Percentiles rank a stretch among this genome's conserved stretches.
Evolutionary conservation across 2,113 vertebrate genomes (phyloP).

Genomic region (Eidolon helvum): DNA sequence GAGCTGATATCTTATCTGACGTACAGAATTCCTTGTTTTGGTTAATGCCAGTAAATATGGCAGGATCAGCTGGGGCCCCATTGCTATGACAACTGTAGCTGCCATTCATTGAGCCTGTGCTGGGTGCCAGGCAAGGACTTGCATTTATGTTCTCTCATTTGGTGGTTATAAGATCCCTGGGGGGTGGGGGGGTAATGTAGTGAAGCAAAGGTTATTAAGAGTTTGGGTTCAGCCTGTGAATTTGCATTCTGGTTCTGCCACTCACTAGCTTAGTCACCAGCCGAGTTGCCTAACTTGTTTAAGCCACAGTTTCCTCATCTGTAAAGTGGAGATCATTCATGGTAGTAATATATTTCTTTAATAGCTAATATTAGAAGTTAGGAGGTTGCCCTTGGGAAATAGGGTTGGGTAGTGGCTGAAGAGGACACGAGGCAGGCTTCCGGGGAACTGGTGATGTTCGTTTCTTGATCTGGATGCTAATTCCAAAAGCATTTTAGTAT

Average conservation of each 20-base stretch:
- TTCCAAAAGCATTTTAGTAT: background rate
- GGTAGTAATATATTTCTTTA: background rate
- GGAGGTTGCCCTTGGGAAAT: background rate
- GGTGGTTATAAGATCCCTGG: background rate
- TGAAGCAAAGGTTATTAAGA: background rate
- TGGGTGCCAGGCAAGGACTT: background rate
- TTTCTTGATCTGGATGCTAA: background rate
- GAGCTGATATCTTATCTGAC: background rate
- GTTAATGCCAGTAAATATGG: background rate
- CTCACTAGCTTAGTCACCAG: background rate
- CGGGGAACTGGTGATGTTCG: no score
- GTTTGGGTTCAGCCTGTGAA: background rate
- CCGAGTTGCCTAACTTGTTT: background rate
- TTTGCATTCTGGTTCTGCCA: background rate
- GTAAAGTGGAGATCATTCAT: background rate
- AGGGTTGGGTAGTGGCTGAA: background rate
- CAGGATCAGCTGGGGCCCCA: background rate
- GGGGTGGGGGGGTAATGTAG: no score
- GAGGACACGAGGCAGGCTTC: background rate
- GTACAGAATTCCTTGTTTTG: background rate
- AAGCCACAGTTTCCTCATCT: background rate
- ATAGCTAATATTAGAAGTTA: background rate
- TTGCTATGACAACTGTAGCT: background rate
- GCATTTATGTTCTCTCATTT: background rate
- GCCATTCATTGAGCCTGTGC: background rate